Evolutionary conservation across 2,113 vertebrate genomes (phyloP).

Genomic region (Otocyon megalotis): DNA sequence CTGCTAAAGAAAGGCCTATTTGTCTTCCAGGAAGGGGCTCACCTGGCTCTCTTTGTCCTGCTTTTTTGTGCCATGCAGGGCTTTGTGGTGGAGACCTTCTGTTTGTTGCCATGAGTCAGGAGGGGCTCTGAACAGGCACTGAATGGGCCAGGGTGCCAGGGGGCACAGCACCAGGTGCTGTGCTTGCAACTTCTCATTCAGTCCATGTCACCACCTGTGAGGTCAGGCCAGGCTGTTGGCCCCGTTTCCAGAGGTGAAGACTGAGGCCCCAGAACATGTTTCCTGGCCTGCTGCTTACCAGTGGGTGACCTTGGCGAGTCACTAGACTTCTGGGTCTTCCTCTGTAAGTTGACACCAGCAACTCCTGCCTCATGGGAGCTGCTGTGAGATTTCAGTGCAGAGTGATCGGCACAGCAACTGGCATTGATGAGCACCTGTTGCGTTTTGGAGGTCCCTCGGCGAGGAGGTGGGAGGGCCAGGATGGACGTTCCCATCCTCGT

Average conservation of each 20-base stretch:
- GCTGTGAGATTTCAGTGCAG: not conserved
- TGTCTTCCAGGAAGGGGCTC: not conserved
- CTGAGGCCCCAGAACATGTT: not conserved
- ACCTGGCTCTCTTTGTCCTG: not conserved
- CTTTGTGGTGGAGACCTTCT: not conserved
- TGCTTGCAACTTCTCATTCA: rapidly evolving
- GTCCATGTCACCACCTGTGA: rapidly evolving
- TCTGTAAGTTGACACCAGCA: not conserved
- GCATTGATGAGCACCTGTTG: rapidly evolving
- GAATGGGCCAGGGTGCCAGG: rapidly evolving
- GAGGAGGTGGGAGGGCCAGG: not conserved
- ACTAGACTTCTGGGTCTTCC: not conserved
- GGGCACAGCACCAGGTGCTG: rapidly evolving
- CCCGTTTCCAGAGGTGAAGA: not conserved
- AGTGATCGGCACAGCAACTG: rapidly evolving
- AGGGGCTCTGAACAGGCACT: not conserved
- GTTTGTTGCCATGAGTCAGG: not conserved
- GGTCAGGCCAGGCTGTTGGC: not conserved
- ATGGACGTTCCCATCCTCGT: rapidly evolving
- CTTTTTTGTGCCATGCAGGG: not conserved
- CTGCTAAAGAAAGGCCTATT: not conserved
- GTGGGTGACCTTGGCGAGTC: not conserved
- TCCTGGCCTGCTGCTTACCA: not conserved
- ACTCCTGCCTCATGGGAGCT: not conserved
- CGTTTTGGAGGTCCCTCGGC: rapidly evolving